A percentile compares a stretch with the other conserved stretches of the same genome.
These are phyloP conservation scores for Spea hammondii DNA, from an alignment of 2,797 vertebrate genomes.

Conservation along the genomic window DNA sequence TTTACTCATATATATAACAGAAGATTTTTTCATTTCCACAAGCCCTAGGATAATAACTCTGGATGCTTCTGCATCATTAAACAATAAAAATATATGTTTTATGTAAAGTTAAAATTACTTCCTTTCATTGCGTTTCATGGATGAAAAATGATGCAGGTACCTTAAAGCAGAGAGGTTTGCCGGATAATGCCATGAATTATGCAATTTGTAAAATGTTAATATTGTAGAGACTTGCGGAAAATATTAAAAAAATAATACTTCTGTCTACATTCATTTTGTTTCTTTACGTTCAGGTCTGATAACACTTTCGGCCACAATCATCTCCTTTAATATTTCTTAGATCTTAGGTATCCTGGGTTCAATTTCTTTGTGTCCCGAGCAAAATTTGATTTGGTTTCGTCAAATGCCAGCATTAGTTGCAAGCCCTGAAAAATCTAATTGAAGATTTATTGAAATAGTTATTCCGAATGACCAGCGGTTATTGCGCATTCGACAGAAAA, in stretches of 20 bases:
- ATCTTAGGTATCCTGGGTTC: neutral
- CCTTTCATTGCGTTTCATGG: constrained; percentile 17
- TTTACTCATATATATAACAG: too few species aligned
- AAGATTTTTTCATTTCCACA: too few species aligned
- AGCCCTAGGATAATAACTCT: too few species aligned
- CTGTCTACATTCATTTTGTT: constrained; percentile 34
- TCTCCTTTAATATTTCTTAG: constrained; percentile 20
- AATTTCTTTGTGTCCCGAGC: neutral
- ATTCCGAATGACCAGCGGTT: neutral
- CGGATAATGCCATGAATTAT: constrained; percentile 33
- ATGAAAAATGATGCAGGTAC: constrained; percentile 20
- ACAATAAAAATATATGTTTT: constrained; percentile 39
- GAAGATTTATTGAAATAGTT: neutral
- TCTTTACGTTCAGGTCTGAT: neutral
- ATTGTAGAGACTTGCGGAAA: constrained; percentile 21
- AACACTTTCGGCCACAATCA: neutral
- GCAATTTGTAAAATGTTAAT: constrained; percentile 33
- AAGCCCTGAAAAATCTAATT: neutral
- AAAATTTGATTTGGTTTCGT: neutral
- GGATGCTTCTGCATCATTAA: constrained; percentile 23
- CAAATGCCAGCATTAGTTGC: neutral
- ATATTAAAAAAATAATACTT: constrained; percentile 30
- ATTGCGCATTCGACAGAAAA: neutral
- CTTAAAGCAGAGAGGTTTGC: neutral
- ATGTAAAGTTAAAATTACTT: constrained; percentile 28